Evolutionary conservation across 1,140 invertebrate species (phyloP).

Genomic region (Trichogramma pretiosum): DNA sequence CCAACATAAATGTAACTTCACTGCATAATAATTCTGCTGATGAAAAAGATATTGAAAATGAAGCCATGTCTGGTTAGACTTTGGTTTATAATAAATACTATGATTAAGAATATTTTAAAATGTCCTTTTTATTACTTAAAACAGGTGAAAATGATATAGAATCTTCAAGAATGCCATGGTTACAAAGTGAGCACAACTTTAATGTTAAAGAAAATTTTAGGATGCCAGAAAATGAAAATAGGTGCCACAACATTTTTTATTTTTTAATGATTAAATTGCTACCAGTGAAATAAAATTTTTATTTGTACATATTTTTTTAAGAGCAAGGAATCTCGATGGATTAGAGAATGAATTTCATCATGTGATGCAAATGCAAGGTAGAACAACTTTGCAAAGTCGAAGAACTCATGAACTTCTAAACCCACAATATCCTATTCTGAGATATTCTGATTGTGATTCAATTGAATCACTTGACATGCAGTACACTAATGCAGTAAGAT

Average conservation of each 20-base stretch:
- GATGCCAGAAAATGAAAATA: conserved; percentile 25
- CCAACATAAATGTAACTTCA: conserved; percentile 37
- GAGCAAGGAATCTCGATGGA: conserved; percentile 25
- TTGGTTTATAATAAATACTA: background rate
- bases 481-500: too few species aligned
- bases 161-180: conserved; percentile 42
- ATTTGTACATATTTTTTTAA: conserved; percentile 17
- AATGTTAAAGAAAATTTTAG: conserved; percentile 26
- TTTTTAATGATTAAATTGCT: conserved; percentile 6
- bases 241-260: background rate
- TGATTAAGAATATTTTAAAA: conserved; percentile 1
- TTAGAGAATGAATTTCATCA: conserved; percentile 47
- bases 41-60: conserved; percentile 74
- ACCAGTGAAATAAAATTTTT: too few species aligned
- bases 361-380: conserved; percentile 47
- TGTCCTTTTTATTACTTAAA: background rate
- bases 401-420: too few species aligned
- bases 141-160: conserved; percentile 68
- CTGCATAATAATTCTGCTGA: conserved; percentile 58
- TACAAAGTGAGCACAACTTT: conserved; percentile 32
- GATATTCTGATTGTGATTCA: too few species aligned
- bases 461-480: too few species aligned
- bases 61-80: conserved; percentile 68
- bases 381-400: too few species aligned
- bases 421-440: too few species aligned